These are phyloP conservation scores for Tiliacea aurago DNA, from an alignment of 2,888 invertebrate species.

Conservation along the genomic window DNA sequence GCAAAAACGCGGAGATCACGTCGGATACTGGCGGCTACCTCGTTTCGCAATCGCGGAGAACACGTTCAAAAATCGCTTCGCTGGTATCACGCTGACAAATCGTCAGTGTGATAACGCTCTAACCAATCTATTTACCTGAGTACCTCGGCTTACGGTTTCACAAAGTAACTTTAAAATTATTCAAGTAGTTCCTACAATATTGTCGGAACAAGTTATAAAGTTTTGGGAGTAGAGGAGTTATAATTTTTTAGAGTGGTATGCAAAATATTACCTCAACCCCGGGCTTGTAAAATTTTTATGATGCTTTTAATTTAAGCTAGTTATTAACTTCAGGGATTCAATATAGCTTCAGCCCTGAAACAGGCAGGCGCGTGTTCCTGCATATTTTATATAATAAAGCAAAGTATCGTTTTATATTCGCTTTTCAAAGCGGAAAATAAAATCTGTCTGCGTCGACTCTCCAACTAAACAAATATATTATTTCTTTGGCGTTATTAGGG, in stretches of 20 bases:
- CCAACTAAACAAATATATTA: background rate
- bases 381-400: slow-evolving; percentile 15
- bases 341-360: background rate
- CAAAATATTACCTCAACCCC: background rate
- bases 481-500: too few relatives aligned
- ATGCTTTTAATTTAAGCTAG: background rate
- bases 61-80: too few relatives aligned
- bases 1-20: too few relatives aligned
- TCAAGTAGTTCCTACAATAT: background rate
- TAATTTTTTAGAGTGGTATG: too few relatives aligned
- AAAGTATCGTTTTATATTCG: background rate
- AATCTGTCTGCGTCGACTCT: too few relatives aligned
- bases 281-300: background rate
- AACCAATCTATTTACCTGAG: background rate
- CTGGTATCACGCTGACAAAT: too few relatives aligned
- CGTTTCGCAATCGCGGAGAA: too few relatives aligned
- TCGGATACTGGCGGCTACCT: too few relatives aligned
- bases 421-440: background rate
- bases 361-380: slow-evolving; percentile 13
- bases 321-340: slow-evolving; percentile 7
- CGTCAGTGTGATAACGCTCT: too few relatives aligned
- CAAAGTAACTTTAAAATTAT: background rate
- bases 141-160: background rate
- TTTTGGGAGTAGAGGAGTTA: background rate
- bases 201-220: background rate